These are phyloP conservation scores for Bombus sibiricus DNA, from an alignment of 1,140 invertebrate genomes.

Conservation along the genomic window DNA sequence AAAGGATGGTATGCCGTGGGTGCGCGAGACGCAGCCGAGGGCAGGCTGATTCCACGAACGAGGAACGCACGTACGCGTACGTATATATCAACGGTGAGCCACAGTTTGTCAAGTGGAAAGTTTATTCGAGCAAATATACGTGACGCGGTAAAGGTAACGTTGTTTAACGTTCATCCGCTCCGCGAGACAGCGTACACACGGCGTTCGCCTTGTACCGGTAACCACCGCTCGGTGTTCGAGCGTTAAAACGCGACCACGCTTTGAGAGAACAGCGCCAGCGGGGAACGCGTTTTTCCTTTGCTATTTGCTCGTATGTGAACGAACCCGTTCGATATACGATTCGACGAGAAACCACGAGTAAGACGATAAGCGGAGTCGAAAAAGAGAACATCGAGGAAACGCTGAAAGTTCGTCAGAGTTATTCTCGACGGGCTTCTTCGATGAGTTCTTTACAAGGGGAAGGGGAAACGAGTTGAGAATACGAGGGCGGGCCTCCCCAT, in stretches of 20 bases:
- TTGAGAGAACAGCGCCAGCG: neutral
- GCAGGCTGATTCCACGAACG: slow-evolving; percentile 57
- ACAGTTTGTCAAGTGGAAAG: slow-evolving; percentile 64
- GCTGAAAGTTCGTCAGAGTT: neutral
- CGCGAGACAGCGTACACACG: slow-evolving; percentile 13
- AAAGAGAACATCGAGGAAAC: too few species aligned
- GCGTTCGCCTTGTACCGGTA: neutral
- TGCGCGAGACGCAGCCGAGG: slow-evolving; percentile 62
- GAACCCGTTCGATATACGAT: neutral
- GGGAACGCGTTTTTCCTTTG: neutral
- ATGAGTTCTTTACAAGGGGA: neutral
- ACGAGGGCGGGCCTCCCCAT: slow-evolving; percentile 13
- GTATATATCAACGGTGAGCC: slow-evolving; percentile 72
- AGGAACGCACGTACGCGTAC: slow-evolving; percentile 41
- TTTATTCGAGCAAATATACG: slow-evolving; percentile 60
- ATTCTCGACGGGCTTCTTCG: slow-evolving; percentile 23
- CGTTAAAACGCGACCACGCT: slow-evolving; percentile 3
- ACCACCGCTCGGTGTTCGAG: neutral
- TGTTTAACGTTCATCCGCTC: slow-evolving; percentile 43
- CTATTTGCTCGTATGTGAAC: neutral
- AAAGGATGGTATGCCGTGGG: slow-evolving; percentile 72
- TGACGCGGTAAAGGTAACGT: slow-evolving; percentile 54
- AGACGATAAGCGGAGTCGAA: neutral
- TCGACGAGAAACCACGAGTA: too few species aligned
- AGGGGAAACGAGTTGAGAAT: neutral